Evolutionary conservation across 2,113 vertebrate species (phyloP), one percentile per base, ranked within the genome.

Genomic region (Egretta garzetta): DNA sequence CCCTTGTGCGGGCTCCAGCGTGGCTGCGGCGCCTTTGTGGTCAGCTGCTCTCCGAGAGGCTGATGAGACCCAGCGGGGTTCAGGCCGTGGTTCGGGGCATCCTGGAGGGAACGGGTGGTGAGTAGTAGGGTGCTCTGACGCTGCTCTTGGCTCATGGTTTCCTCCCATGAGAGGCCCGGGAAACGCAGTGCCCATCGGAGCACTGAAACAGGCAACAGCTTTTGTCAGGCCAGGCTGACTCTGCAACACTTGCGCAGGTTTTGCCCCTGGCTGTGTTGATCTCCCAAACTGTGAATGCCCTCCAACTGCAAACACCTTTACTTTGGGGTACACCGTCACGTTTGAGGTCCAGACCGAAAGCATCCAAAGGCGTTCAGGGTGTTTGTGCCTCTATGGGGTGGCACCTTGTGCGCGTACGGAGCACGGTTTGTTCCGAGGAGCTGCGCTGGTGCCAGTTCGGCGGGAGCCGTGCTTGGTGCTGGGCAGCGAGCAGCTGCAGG

Each of bases 1-100:
- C 67, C 32, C 92, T 96, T 24, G 62, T 74, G 30, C 96, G 60
- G 30, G 97, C 99, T 53, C 99, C 99, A 0, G 85, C 95, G 1
- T 99, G 99, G 99, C 98, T 99, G 64, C 98, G 98, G 63, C 98
- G 98, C n/a, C 98, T 99, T 2, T 99, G 99, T 23, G 99, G 99
- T 24, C 99, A 98, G 93, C 97, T 99, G 89, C 99, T 99, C 47
- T 99, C 99, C 0, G 98, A 99, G 95, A 98, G 99, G 83, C 97
- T 99, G 66, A 98, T 99, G 95, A 98, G 98, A 92, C 98, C 99
- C 1, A 89, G 32, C 1, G 99, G 99, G 12, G 99, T 99, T 22
- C 99, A 99, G 96, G 98, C 99, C 3, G 99, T 99, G 33, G 98
- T 99, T 74, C 98, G 98, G 90, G 99, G 99, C 59, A 90, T 99